Conservation (phyloP, 2,888 invertebrate species). For the Himalopsyche anomala region DNA sequence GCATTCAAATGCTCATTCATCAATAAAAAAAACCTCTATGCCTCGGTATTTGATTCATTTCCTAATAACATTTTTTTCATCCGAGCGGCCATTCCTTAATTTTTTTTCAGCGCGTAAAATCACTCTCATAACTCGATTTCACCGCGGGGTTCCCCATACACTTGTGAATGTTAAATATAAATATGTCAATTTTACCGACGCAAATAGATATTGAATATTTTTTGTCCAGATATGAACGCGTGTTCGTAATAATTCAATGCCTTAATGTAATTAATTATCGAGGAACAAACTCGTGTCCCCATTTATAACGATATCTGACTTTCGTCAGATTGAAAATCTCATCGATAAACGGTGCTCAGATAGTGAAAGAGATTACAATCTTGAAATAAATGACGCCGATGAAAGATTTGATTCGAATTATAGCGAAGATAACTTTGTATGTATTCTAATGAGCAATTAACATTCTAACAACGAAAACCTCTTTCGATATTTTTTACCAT, state of each 20-base stretch:
- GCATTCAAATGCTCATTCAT: constrained; percentile 60
- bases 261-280: constrained; percentile 36
- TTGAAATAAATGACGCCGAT: neutral
- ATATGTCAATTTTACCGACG: constrained; percentile 37
- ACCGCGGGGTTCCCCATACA: constrained; percentile 47
- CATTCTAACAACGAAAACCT: neutral
- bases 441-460: constrained; percentile 40
- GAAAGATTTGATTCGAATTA: constrained; percentile 21
- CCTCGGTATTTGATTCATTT: constrained; percentile 60
- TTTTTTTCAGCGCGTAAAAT: constrained; percentile 56
- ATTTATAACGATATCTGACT: neutral
- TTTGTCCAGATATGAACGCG: constrained; percentile 29
- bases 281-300: neutral
- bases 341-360: neutral
- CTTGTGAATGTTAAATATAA: constrained; percentile 43
- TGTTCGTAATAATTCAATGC: constrained; percentile 39
- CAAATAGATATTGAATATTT: constrained; percentile 40
- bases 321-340: constrained; percentile 9
- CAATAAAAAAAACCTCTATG: constrained; percentile 54
- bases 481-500: neutral
- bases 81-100: constrained; percentile 47
- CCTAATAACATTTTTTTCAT: constrained; percentile 60
- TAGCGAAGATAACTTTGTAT: neutral
- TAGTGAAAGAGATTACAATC: constrained; percentile 3
- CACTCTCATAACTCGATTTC: constrained; percentile 59